Percentiles rank a stretch among this genome's conserved stretches.
These are phyloP conservation scores for Hydrophis major DNA, from an alignment of 2,797 vertebrate species.

Conservation along the genomic window DNA sequence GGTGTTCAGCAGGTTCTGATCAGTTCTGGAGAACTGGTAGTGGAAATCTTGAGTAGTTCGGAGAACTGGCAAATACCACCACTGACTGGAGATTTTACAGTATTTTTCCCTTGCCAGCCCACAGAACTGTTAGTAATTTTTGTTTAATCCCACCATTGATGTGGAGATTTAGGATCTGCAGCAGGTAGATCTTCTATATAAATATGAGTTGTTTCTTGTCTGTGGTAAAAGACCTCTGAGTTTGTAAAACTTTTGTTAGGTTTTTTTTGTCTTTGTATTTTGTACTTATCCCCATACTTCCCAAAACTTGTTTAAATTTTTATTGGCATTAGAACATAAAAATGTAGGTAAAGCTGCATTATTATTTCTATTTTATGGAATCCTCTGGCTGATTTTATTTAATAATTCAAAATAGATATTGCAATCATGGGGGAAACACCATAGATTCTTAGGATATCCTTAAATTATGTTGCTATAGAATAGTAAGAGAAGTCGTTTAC, in stretches of 20 bases:
- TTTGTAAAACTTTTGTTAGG: neutral
- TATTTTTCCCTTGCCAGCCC: too few relatives aligned
- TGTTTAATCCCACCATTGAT: too few relatives aligned
- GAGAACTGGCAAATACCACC: too few relatives aligned
- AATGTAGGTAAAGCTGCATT: neutral
- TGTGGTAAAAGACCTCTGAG: neutral
- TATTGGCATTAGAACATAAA: neutral
- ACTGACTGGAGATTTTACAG: too few relatives aligned
- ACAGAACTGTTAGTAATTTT: too few relatives aligned
- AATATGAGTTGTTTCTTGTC: neutral
- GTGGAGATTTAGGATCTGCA: neutral
- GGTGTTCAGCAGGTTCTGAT: too few relatives aligned
- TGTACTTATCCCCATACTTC: neutral
- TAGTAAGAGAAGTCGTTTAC: neutral
- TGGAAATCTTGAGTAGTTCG: too few relatives aligned
- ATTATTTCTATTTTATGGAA: neutral
- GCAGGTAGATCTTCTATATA: neutral
- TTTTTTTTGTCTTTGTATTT: neutral
- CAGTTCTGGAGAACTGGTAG: too few relatives aligned
- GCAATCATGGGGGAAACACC: neutral
- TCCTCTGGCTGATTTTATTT: neutral
- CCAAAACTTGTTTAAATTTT: neutral
- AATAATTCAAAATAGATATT: neutral
- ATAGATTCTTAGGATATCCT: neutral
- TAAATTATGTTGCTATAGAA: neutral